Evolutionary conservation across 2,113 vertebrate genomes (phyloP).

Genomic region (Glaucidium brasilianum): DNA sequence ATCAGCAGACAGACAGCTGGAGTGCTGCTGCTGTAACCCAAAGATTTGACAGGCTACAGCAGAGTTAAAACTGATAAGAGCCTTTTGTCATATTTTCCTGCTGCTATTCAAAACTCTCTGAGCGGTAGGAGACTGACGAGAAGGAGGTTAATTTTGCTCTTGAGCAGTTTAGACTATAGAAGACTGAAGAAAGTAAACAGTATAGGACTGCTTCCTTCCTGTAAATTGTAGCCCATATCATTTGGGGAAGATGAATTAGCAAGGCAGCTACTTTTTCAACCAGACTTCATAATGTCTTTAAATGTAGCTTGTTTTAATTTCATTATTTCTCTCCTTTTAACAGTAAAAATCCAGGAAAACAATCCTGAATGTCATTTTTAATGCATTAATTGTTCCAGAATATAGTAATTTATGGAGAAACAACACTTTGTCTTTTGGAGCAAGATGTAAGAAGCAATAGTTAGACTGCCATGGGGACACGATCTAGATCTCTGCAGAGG

Average conservation of each 20-base stretch:
- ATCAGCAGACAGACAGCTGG: slow-evolving; percentile 40
- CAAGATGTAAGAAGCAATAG: neutral
- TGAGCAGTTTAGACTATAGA: neutral
- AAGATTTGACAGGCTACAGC: slow-evolving; percentile 52
- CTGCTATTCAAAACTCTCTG: slow-evolving; percentile 48
- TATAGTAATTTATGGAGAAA: neutral
- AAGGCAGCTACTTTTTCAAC: neutral
- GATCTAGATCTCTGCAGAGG: neutral
- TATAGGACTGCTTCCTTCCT: neutral
- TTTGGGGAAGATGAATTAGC: neutral
- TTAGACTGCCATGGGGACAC: neutral
- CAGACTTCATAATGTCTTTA: neutral
- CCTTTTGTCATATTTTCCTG: slow-evolving; percentile 60
- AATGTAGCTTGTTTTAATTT: neutral
- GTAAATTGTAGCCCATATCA: neutral
- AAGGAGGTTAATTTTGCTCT: slow-evolving; percentile 50
- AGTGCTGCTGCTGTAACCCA: slow-evolving; percentile 22
- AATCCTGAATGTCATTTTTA: neutral
- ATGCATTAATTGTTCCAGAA: neutral
- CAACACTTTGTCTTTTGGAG: neutral
- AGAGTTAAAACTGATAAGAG: slow-evolving; percentile 52
- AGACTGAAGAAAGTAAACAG: slow-evolving; percentile 20
- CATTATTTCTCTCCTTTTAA: neutral
- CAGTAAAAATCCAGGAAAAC: neutral
- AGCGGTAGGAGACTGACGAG: slow-evolving; percentile 23